Conservation (phyloP, 2,113 vertebrate species). For the Mirounga angustirostris region DNA sequence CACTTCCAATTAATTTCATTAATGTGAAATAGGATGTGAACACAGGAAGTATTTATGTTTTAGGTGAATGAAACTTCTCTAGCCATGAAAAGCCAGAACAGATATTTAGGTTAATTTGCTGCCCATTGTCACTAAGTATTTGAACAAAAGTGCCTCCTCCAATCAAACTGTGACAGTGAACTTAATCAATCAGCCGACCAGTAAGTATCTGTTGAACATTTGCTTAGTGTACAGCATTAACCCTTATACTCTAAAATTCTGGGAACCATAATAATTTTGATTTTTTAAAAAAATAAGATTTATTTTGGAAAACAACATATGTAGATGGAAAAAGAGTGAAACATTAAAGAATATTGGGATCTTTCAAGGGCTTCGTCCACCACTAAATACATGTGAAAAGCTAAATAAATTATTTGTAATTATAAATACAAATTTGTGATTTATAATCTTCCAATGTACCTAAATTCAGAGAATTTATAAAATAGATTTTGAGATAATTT, state of each 20-base stretch:
- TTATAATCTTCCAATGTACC: not conserved
- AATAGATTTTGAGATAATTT: not conserved
- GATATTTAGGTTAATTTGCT: slow-evolving; percentile 46
- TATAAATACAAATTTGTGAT: not conserved
- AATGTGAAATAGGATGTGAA: not conserved
- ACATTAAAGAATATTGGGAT: not conserved
- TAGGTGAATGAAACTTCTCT: not conserved
- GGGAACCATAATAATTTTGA: not conserved
- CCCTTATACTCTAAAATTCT: not conserved
- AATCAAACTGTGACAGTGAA: slow-evolving; percentile 48
- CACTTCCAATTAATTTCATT: slow-evolving; percentile 58
- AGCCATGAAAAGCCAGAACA: not conserved
- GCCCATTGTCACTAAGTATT: not conserved
- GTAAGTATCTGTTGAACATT: not conserved
- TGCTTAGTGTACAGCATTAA: not conserved
- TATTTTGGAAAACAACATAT: not conserved
- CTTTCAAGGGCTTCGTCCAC: not conserved
- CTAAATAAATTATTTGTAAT: not conserved
- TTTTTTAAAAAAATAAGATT: not conserved
- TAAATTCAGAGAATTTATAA: not conserved
- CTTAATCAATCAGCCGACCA: slow-evolving; percentile 43
- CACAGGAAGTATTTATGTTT: not conserved
- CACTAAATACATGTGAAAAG: not conserved
- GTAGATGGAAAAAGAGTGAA: not conserved
- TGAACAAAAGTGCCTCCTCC: slow-evolving; percentile 5